Base-by-base conservation (phyloP, 2,888 invertebrate genomes). In the Drosophila trichaetosa region DNA sequence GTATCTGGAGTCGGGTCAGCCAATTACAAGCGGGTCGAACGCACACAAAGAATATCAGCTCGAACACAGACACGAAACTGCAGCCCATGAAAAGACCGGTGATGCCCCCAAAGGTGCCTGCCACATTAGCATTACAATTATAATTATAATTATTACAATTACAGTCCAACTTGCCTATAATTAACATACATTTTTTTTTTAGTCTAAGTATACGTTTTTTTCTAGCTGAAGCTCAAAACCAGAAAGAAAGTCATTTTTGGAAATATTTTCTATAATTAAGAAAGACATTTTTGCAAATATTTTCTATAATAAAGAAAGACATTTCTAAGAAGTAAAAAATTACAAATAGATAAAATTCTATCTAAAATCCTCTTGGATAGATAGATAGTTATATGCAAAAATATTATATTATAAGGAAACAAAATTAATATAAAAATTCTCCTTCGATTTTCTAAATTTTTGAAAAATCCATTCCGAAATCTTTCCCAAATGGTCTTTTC, bases 71-170 rank as follows among this genome's bases (percentile, higher is more conserved):
- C 76, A 96, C 94, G 16, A 96, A 93, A 57, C 96, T 96, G 88
- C 96, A 96, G 11, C 96, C 96, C 52, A 95, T 94, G 93, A 96
- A 95, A 21, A 96, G 92, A 33, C 96, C 95, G 0, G 96, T 93
- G 3, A 96, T 94, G 56, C 96, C 96, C 0, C 96, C 96, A 79
- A 96, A 95, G 2, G 95, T 95, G 69, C 96, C 96, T 96, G 93
- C 21, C 51, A 49, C 40, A 52, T 60, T 62, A 53, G 11, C 53
- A 33, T 33, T 33, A 10, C 10, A 33, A 33, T 11, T 10, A 33
- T 1, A 33, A 33, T 33, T 33, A 33, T 33, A 33, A 33, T 33
- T 33, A 10, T 18, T n/a, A 27, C 4, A 52, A 13, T 31, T 51
- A 60, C 52, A 66, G 63, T 53, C 6, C 2, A 38, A 21, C 46